Evolutionary conservation across 1,140 invertebrate genomes (phyloP), one percentile per base, ranked within the genome.

Genomic region (Reticulitermes speratus): DNA sequence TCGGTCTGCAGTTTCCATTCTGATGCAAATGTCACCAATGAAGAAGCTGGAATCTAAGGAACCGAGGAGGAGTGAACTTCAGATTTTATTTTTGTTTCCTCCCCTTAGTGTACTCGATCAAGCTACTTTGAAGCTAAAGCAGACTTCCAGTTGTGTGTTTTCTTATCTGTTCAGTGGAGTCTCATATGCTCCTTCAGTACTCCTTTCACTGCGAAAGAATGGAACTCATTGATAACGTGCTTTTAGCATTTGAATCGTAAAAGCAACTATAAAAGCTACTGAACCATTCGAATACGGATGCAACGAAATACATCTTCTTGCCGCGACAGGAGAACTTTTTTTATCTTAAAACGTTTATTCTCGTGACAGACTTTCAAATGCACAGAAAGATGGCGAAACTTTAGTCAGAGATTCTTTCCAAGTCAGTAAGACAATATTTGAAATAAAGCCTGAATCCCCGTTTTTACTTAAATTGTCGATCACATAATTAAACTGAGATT

Each of bases 61-160:
- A 75, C 7, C 2, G n/a, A 75, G 14, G n/a, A 69, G 59, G 59
- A 65, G 19, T 65, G 59, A 65, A 65, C 19, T 65, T 65, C n/a
- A 25, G 65, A 75, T 75, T 75, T 75, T 75, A 75, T 75, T 75
- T 75, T 30, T 75, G 7, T 75, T 75, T 75, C 65, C n/a, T 75
- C n/a, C n/a, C 14, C 25, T 75, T 75, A 25, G 7, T 65, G 59
- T n/a, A 65, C 25, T 65, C 59, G 59, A 65, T 65, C 59, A 65
- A 65, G 59, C 19, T 65, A 19, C 59, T 65, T 65, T 9, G 7
- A 16, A 23, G 12, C 59, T 25, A 23, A 30, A 6, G 65, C 65
- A 75, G 65, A n/a, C 65, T 75, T 65, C 25, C 25, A 75, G 65
- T n/a, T n/a, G 65, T 75, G 65, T 30, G 14, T 55, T 21, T 30